These are phyloP conservation scores for Euplexia lucipara DNA, from an alignment of 2,888 invertebrate genomes.

Conservation along the genomic window DNA sequence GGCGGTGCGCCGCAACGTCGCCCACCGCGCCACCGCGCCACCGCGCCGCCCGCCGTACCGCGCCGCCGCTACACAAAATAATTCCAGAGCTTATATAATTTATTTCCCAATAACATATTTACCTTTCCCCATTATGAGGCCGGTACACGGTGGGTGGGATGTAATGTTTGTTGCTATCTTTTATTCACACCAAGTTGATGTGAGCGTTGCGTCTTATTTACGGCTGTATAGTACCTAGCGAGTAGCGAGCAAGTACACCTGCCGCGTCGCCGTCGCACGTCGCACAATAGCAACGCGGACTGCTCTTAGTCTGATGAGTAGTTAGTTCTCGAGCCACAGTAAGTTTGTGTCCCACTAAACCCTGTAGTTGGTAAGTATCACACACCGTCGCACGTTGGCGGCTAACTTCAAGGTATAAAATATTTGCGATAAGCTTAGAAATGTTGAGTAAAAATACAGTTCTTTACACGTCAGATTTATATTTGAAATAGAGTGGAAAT, in stretches of 20 bases:
- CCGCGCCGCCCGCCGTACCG: conserved; percentile 10
- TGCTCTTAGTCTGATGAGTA: conserved; percentile 54
- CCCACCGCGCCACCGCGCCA: background rate
- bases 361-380: background rate
- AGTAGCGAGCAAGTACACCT: background rate
- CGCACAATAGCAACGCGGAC: conserved; percentile 14
- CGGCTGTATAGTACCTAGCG: background rate
- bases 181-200: background rate
- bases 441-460: conserved; percentile 26
- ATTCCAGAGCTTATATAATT: conserved; percentile 41
- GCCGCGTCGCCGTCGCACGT: too few species aligned
- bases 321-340: conserved; percentile 6
- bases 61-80: conserved; percentile 17
- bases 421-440: conserved; percentile 21
- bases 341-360: conserved; percentile 7
- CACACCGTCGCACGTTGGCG: background rate
- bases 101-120: conserved; percentile 37
- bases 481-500: conserved; percentile 50
- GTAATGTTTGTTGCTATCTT: conserved; percentile 9
- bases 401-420: background rate
- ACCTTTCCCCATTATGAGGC: conserved; percentile 17
- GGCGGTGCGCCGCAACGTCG: conserved; percentile 15
- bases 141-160: conserved; percentile 11
- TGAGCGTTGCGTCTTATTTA: conserved; percentile 3
- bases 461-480: conserved; percentile 49